These are phyloP conservation scores for Drosophila azteca DNA, from an alignment of 1,140 invertebrate genomes.

Conservation along the genomic window DNA sequence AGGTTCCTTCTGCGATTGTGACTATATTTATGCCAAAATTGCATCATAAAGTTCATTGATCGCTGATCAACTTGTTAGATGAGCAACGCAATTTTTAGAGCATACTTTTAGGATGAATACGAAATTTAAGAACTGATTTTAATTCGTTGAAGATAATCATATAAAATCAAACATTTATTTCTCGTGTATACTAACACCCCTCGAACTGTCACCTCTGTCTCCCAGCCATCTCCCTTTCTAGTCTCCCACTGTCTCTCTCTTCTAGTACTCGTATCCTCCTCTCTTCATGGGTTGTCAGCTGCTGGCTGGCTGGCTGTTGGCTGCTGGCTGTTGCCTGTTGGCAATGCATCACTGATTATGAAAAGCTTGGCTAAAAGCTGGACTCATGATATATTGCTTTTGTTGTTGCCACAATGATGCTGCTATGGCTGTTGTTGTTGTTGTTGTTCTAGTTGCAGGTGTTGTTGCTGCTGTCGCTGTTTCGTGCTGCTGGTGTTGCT, in stretches of 20 bases:
- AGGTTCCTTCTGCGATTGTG: no score
- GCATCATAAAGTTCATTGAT: no score
- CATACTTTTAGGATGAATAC: no score
- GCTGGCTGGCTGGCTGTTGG: conserved; percentile 56
- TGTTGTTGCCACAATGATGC: conserved; percentile 38
- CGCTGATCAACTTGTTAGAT: no score
- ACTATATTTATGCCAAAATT: no score
- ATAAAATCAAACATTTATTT: no score
- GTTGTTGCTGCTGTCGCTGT: conserved; percentile 32
- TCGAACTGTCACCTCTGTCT: no score
- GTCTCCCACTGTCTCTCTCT: background rate
- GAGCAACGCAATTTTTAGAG: no score
- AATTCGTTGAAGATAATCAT: no score
- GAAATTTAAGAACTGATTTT: no score
- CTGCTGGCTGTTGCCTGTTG: conserved; percentile 57
- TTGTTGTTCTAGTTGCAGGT: conserved; percentile 24
- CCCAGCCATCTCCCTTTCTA: background rate
- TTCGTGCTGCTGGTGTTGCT: conserved; percentile 24
- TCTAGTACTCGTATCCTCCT: conserved; percentile 1
- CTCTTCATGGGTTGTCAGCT: conserved; percentile 47
- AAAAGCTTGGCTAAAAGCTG: conserved; percentile 80
- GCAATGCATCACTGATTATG: conserved; percentile 82
- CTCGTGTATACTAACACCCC: no score
- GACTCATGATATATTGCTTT: conserved; percentile 77
- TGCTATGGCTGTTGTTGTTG: conserved; percentile 29